Evolutionary conservation across 2,888 invertebrate species (phyloP), one percentile per base, ranked within the genome.

Genomic region (Mythimna vitellina): DNA sequence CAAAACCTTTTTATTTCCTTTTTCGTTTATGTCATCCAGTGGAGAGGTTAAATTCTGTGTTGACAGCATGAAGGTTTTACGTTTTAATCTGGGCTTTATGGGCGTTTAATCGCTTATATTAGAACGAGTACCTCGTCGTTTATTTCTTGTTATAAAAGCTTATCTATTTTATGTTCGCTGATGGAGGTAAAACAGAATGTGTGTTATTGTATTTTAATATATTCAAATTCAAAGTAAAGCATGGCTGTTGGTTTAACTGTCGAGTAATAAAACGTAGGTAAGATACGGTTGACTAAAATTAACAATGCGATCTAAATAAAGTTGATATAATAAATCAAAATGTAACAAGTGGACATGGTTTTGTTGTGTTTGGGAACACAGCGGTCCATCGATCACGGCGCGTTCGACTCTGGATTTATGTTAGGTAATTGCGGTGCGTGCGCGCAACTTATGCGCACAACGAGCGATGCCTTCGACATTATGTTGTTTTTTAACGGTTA

Each of bases 61-160:
- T 95, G 95, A 96, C 95, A 95, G 94, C 92, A 89, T 89, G 89
- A 91, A 93, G 94, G 92, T 95, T 96, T 95, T 94, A 96, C 94
- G 94, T 96, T 95, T 95, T 96, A 96, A 96, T 96, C 95, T 92
- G 90, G 89, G 89, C 90, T 93, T 93, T 93, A 94, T 92, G 91
- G 90, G 84, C 89, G 89, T 92, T 92, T 92, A 93, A 93, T 94
- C 93, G 92, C 81, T 89, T 83, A 90, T 92, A 91, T 92, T 91
- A 85, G 85, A 84, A 86, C 90, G 89, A 88, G 88, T 88, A 89
- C 80, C 81, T 70, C 67, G 80, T 82, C 81, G 86, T 88, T 89
- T 89, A 82, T 87, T 89, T 87, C 85, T 85, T 83, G 82, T 86
- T 88, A 88, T 87, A 88, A 89, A 87, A 83, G 80, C 82, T 90